Evolutionary conservation across 2,113 vertebrate species (phyloP).

Genomic region (Opisthocomus hoazin): DNA sequence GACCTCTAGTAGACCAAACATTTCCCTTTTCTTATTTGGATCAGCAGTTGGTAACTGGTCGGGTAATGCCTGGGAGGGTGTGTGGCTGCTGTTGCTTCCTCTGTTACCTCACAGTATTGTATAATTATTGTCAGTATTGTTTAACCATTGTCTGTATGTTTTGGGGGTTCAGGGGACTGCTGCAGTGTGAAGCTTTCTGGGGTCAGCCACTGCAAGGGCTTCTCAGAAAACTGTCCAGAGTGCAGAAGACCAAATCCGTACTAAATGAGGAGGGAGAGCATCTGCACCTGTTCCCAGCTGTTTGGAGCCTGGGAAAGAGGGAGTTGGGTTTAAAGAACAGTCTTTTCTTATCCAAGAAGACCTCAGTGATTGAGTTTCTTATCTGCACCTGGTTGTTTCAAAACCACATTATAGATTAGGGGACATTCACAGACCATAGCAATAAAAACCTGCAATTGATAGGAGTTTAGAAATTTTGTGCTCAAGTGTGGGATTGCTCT

Average conservation of each 20-base stretch:
- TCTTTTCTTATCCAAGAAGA: background rate
- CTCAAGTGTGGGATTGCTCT: background rate
- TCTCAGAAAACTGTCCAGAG: background rate
- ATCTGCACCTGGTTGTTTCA: background rate
- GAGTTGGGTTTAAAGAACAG: background rate
- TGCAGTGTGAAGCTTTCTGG: background rate
- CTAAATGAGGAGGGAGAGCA: background rate
- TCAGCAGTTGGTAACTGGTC: background rate
- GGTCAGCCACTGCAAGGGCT: background rate
- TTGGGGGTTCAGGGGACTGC: background rate
- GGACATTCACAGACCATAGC: background rate
- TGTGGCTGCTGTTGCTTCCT: background rate
- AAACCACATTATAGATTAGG: background rate
- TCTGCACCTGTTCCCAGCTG: background rate
- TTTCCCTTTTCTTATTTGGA: background rate
- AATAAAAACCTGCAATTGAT: background rate
- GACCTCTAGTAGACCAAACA: background rate
- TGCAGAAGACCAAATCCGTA: background rate
- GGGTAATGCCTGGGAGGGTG: background rate
- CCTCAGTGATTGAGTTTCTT: background rate
- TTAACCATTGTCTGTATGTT: background rate
- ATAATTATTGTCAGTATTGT: background rate
- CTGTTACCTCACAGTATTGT: background rate
- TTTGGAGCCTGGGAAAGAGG: background rate
- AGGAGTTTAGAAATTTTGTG: background rate